Percentiles rank a stretch among this genome's conserved stretches.
Conservation (phyloP, 2,113 vertebrate genomes). For the Dicrurus megarhynchus region DNA sequence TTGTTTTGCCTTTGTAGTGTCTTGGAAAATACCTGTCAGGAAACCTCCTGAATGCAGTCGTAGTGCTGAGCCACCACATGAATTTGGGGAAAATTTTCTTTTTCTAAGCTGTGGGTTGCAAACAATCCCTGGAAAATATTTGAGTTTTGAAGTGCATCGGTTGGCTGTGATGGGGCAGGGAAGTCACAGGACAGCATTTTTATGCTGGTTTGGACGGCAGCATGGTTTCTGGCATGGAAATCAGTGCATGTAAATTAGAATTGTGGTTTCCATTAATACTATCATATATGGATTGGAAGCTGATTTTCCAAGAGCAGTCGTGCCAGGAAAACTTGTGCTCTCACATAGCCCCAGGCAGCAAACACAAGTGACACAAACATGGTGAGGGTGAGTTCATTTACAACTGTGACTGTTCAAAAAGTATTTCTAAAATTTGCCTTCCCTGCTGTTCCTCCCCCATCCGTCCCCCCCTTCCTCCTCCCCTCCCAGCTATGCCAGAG, state of each 20-base stretch:
- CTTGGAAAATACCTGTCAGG: not conserved
- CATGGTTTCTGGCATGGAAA: conserved; percentile 34
- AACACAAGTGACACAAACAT: conserved; percentile 44
- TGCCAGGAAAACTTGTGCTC: conserved; percentile 57
- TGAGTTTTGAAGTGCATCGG: not conserved
- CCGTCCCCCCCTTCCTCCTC: not conserved
- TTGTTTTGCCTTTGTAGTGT: not conserved
- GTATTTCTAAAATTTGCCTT: conserved; percentile 47
- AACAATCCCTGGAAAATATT: conserved; percentile 42
- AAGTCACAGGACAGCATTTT: conserved; percentile 28
- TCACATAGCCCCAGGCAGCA: conserved; percentile 12
- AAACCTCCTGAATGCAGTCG: not conserved
- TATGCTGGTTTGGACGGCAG: not conserved
- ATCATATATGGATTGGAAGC: conserved; percentile 63
- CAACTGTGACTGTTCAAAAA: conserved; percentile 40
- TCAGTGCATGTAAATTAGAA: conserved; percentile 31
- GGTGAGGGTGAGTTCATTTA: conserved; percentile 41
- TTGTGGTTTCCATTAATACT: conserved; percentile 54
- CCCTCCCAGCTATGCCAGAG: not conserved
- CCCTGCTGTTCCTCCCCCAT: conserved; percentile 25
- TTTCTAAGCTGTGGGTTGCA: not conserved
- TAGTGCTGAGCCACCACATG: not conserved
- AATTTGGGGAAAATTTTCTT: conserved; percentile 3
- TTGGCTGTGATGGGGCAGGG: not conserved
- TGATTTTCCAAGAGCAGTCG: conserved; percentile 26